A percentile compares a stretch with the other conserved stretches of the same genome.
Evolutionary conservation across 2,888 invertebrate genomes (phyloP).

Genomic region (Eristalis pertinax): DNA sequence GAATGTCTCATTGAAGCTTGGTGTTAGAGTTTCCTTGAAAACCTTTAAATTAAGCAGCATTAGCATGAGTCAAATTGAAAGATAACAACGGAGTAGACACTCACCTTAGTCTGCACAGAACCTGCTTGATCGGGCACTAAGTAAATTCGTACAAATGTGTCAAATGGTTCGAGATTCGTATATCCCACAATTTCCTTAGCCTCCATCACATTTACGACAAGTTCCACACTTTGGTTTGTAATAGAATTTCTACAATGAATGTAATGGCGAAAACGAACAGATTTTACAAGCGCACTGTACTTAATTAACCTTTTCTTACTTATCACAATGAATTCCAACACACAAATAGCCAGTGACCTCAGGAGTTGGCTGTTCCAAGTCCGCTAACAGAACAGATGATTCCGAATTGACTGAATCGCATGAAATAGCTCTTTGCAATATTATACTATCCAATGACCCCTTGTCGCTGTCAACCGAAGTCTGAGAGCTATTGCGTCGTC

Average conservation of each 20-base stretch:
- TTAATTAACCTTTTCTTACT: conserved; percentile 81
- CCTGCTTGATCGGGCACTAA: conserved; percentile 87
- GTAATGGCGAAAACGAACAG: neutral
- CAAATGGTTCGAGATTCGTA: conserved; percentile 84
- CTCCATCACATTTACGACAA: conserved; percentile 87
- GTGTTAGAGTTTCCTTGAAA: conserved; percentile 86
- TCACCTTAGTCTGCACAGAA: conserved; percentile 86
- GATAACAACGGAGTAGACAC: conserved; percentile 10
- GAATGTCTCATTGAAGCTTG: conserved; percentile 90
- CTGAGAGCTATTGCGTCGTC: conserved; percentile 79
- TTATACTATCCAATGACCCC: conserved; percentile 78
- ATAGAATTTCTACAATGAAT: conserved; percentile 75
- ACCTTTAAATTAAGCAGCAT: conserved; percentile 77
- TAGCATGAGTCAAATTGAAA: neutral
- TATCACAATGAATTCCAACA: conserved; percentile 89
- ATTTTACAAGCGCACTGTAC: too few relatives aligned
- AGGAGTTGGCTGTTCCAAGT: conserved; percentile 86
- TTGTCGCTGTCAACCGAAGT: conserved; percentile 76
- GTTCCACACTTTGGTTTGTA: conserved; percentile 79
- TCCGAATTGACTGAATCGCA: conserved; percentile 92
- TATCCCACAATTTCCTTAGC: conserved; percentile 87
- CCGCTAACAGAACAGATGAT: conserved; percentile 87
- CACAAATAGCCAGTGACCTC: conserved; percentile 89
- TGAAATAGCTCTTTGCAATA: conserved; percentile 85
- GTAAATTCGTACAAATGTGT: conserved; percentile 89